These are phyloP conservation scores for Psittacara wagleri DNA, from an alignment of 2,113 vertebrate species.

Conservation along the genomic window DNA sequence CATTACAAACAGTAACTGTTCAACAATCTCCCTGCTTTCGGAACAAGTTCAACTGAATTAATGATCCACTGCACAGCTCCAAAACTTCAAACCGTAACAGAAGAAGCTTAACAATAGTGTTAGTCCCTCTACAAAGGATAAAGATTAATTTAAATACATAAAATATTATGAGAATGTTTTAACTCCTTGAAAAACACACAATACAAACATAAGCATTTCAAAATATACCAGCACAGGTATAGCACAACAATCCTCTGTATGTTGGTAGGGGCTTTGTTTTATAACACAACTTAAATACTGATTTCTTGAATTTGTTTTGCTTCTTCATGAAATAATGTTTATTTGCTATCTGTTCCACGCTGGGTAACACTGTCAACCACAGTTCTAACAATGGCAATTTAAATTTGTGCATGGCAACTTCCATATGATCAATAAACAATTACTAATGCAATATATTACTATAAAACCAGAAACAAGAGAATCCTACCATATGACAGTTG, in stretches of 20 bases:
- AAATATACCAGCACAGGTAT: not conserved
- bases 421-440: not conserved
- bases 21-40: not conserved
- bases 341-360: not conserved
- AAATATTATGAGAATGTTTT: not conserved
- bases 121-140: not conserved
- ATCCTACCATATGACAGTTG: accelerated
- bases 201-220: not conserved
- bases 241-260: not conserved
- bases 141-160: not conserved
- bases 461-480: not conserved
- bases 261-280: accelerated
- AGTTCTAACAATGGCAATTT: not conserved
- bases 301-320: not conserved
- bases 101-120: not conserved
- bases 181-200: not conserved
- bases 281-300: not conserved
- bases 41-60: not conserved
- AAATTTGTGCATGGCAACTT: not conserved
- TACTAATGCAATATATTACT: not conserved
- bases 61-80: not conserved
- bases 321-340: not conserved
- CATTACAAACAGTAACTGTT: not conserved
- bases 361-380: not conserved
- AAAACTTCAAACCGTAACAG: not conserved